These are phyloP conservation scores for Eueides isabella DNA, from an alignment of 1,140 invertebrate genomes.

Conservation along the genomic window DNA sequence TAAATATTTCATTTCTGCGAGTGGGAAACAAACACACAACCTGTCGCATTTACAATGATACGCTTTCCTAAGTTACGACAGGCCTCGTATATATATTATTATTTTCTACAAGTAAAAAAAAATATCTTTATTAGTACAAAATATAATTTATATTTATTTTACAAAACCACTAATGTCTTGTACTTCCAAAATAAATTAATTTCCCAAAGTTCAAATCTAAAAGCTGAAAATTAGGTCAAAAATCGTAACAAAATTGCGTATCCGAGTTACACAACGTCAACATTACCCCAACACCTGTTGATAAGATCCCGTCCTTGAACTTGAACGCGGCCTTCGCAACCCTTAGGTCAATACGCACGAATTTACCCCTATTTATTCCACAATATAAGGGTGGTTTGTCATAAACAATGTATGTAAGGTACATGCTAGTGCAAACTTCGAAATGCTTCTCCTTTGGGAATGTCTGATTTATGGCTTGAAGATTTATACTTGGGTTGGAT, in stretches of 20 bases:
- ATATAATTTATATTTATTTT: background rate
- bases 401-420: constrained; percentile 6
- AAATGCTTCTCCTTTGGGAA: background rate
- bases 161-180: background rate
- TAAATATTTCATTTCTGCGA: too few species aligned
- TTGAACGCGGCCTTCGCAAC: constrained; percentile 39
- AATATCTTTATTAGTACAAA: background rate
- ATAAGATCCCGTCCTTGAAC: constrained; percentile 47
- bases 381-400: background rate
- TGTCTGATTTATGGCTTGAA: constrained; percentile 3
- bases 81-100: too few species aligned
- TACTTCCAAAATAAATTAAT: background rate
- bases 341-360: constrained; percentile 48
- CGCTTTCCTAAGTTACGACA: too few species aligned
- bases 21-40: too few species aligned
- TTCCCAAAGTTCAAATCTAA: background rate
- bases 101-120: too few species aligned
- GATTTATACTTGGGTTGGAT: background rate
- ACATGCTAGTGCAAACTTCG: background rate
- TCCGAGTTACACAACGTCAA: background rate
- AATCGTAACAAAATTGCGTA: background rate
- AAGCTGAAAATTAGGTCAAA: background rate
- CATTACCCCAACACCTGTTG: constrained; percentile 27
- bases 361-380: constrained; percentile 18
- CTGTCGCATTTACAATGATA: too few species aligned